Conservation (phyloP, 2,888 invertebrate genomes). For the Herminia tarsipennalis region DNA sequence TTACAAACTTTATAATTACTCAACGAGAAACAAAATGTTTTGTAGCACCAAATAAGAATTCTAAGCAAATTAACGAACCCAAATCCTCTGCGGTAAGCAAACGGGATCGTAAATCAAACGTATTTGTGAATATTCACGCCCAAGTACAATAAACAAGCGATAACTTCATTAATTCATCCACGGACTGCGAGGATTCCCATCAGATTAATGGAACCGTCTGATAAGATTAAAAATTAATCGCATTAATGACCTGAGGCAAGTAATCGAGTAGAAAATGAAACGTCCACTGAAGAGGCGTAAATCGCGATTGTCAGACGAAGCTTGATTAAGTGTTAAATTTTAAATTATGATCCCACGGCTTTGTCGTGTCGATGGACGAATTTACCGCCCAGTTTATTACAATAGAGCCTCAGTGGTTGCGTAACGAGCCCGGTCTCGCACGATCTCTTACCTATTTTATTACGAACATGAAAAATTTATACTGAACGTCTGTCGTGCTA, state of each 20-base stretch:
- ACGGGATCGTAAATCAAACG: conserved; percentile 54
- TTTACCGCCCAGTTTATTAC: conserved; percentile 36
- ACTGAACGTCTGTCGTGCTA: conserved; percentile 40
- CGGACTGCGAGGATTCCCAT: conserved; percentile 18
- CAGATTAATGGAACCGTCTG: conserved; percentile 38
- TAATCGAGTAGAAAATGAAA: conserved; percentile 75
- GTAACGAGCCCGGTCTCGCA: conserved; percentile 22
- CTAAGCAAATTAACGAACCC: conserved; percentile 41
- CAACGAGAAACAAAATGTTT: conserved; percentile 42
- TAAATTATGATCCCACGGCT: conserved; percentile 69
- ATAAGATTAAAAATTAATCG: conserved; percentile 77
- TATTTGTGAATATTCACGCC: conserved; percentile 49
- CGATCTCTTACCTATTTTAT: conserved; percentile 45
- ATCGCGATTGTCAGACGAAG: conserved; percentile 73
- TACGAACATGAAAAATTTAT: conserved; percentile 51
- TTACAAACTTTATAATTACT: background rate
- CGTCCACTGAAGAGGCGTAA: conserved; percentile 64
- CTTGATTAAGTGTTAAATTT: conserved; percentile 83
- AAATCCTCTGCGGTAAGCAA: conserved; percentile 37
- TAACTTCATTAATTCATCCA: conserved; percentile 54
- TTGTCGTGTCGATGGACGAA: conserved; percentile 43
- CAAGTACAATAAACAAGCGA: conserved; percentile 50
- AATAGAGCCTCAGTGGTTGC: conserved; percentile 20
- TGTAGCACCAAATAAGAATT: conserved; percentile 44
- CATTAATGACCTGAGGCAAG: conserved; percentile 63